Percentiles rank a stretch among this genome's conserved stretches.
phyloP scores from a whole-genome alignment of 2,113 vertebrate species.

The Cyanocitta stelleri region DNA sequence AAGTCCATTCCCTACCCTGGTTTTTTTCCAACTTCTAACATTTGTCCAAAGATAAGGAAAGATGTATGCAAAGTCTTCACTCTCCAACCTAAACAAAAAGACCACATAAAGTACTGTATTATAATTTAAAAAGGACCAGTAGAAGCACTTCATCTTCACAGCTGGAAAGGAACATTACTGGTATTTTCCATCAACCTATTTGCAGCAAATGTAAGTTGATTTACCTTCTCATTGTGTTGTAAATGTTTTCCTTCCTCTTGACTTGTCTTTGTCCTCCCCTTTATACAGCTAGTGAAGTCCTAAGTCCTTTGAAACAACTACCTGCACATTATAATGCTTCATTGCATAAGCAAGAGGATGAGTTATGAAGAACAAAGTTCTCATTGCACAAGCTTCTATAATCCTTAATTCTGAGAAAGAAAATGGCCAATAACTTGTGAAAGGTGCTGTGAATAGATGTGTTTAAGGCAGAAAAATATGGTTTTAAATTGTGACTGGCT shows the following conservation, averaged over 20 bases:
- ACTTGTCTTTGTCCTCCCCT: slow-evolving; percentile 56
- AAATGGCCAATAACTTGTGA: slow-evolving; percentile 60
- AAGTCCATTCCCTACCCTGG: neutral
- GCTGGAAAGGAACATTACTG: slow-evolving; percentile 17
- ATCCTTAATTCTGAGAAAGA: slow-evolving; percentile 57
- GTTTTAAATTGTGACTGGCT: slow-evolving; percentile 43
- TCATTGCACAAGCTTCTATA: slow-evolving; percentile 35
- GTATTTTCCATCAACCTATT: slow-evolving; percentile 43
- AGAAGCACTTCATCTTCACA: slow-evolving; percentile 17
- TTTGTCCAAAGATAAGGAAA: neutral
- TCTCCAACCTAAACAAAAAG: neutral
- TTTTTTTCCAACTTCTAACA: neutral
- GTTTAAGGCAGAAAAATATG: slow-evolving; percentile 36
- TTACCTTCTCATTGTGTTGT: slow-evolving; percentile 58
- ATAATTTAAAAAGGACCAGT: neutral
- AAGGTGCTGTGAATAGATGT: slow-evolving; percentile 31
- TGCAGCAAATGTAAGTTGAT: slow-evolving; percentile 55
- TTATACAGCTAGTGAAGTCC: slow-evolving; percentile 37
- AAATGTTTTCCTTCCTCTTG: slow-evolving; percentile 52
- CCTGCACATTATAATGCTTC: slow-evolving; percentile 49
- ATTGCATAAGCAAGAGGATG: slow-evolving; percentile 53
- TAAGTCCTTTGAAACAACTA: slow-evolving; percentile 39
- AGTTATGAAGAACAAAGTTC: slow-evolving; percentile 64
- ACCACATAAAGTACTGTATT: neutral
- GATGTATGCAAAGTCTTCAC: neutral